phyloP scores from a whole-genome alignment of 2,797 vertebrate species.

The Gadopsis bispinosus region DNA sequence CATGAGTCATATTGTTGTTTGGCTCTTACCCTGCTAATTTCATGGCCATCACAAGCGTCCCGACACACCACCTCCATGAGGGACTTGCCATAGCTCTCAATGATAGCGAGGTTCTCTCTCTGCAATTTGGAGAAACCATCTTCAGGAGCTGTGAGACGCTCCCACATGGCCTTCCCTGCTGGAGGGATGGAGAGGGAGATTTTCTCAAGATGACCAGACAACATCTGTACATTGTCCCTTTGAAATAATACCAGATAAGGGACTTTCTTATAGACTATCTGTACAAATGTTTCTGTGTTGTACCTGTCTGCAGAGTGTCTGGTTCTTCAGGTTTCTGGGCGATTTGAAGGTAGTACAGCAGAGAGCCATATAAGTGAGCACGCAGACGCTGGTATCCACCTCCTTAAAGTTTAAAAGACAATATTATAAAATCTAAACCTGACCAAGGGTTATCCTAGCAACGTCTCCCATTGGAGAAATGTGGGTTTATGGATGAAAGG shows the following conservation, averaged over 20 bases:
- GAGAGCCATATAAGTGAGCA: slow-evolving; percentile 94
- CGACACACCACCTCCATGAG: slow-evolving; percentile 98
- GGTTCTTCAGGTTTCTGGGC: slow-evolving; percentile 98
- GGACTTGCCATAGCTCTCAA: slow-evolving; percentile 95
- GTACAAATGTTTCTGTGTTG: background rate
- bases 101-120: slow-evolving; percentile 94
- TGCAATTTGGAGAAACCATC: slow-evolving; percentile 97
- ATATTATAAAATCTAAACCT: background rate
- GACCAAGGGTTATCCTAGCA: background rate
- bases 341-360: slow-evolving; percentile 97
- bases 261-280: background rate
- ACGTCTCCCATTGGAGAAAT: background rate
- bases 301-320: slow-evolving; percentile 95
- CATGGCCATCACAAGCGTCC: slow-evolving; percentile 97
- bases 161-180: slow-evolving; percentile 96
- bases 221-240: background rate
- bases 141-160: slow-evolving; percentile 95
- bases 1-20: background rate
- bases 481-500: background rate
- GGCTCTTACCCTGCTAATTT: slow-evolving; percentile 92
- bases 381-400: slow-evolving; percentile 97
- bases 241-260: background rate
- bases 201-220: background rate
- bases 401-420: slow-evolving; percentile 80
- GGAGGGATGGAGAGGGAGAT: background rate